phyloP scores from a whole-genome alignment of 2,113 vertebrate genomes.

The Ancistrus triradiatus region DNA sequence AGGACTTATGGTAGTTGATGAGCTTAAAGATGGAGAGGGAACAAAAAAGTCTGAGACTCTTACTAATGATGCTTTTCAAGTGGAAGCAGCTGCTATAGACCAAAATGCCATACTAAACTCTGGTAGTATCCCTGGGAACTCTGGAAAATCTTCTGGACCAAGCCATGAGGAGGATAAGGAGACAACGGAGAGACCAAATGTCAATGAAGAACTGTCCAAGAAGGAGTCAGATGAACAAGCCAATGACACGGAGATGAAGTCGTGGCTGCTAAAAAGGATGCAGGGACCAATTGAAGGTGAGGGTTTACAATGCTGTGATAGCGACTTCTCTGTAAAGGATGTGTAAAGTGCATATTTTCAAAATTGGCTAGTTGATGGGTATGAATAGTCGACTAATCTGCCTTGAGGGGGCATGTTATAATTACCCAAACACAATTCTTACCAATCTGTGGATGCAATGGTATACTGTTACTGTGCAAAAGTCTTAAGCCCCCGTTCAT shows the following conservation, averaged over 20 bases:
- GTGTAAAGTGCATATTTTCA: no score
- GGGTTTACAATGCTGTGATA: no score
- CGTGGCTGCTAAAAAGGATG: constrained; percentile 90
- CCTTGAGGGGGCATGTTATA: no score
- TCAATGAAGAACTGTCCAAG: constrained; percentile 42
- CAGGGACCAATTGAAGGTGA: constrained; percentile 93
- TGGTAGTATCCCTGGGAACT: constrained; percentile 50
- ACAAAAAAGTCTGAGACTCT: constrained; percentile 36
- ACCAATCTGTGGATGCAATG: no score
- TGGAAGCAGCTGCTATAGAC: constrained; percentile 22
- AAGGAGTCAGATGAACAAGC: constrained; percentile 65
- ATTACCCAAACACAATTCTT: no score
- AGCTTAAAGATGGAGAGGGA: constrained; percentile 44
- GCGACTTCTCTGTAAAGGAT: no score
- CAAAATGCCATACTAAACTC: constrained; percentile 49
- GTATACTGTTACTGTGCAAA: no score
- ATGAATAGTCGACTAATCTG: no score
- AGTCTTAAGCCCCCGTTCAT: no score
- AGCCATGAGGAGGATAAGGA: constrained; percentile 52
- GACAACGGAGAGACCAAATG: constrained; percentile 52
- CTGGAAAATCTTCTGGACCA: constrained; percentile 50
- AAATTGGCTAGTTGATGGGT: no score
- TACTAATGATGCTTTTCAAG: constrained; percentile 20
- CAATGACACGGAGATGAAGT: constrained; percentile 75
- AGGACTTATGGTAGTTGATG: neutral